A percentile compares a stretch with the other conserved stretches of the same genome.
These are phyloP conservation scores for Hassar affinis DNA, from an alignment of 2,113 vertebrate genomes.

Conservation along the genomic window DNA sequence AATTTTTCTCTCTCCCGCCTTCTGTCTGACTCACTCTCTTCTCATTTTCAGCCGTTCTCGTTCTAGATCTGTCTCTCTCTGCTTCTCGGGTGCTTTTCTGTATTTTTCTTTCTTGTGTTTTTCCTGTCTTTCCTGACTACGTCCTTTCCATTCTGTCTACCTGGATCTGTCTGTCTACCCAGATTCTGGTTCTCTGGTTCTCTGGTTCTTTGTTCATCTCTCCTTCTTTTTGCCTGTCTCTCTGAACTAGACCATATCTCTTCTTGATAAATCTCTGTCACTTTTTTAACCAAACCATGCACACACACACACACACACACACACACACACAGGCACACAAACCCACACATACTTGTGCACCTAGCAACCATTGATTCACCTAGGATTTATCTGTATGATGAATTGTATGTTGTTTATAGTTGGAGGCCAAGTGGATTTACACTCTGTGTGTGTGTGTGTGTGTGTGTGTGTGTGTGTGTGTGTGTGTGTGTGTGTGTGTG, in stretches of 20 bases:
- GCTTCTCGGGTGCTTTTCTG: not conserved
- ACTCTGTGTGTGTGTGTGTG: conserved; percentile 5
- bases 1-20: not conserved
- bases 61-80: not conserved
- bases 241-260: conserved; percentile 1
- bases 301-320: conserved; percentile 31
- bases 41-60: not conserved
- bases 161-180: not conserved
- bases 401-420: conserved; percentile 14
- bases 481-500: not conserved
- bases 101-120: not conserved
- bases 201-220: not conserved
- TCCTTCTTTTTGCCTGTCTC: not conserved
- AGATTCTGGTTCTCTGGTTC: no score
- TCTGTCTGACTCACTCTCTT: not conserved
- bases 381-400: conserved; percentile 33
- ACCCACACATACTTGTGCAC: conserved; percentile 36
- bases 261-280: not conserved
- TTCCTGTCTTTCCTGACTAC: not conserved
- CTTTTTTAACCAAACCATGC: not conserved
- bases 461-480: not conserved
- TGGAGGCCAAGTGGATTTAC: not conserved
- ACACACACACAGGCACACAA: conserved; percentile 29
- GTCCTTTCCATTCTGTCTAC: not conserved
- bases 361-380: conserved; percentile 50